phyloP scores from a whole-genome alignment of 2,888 invertebrate species.

The Lydus trimaculatus region DNA sequence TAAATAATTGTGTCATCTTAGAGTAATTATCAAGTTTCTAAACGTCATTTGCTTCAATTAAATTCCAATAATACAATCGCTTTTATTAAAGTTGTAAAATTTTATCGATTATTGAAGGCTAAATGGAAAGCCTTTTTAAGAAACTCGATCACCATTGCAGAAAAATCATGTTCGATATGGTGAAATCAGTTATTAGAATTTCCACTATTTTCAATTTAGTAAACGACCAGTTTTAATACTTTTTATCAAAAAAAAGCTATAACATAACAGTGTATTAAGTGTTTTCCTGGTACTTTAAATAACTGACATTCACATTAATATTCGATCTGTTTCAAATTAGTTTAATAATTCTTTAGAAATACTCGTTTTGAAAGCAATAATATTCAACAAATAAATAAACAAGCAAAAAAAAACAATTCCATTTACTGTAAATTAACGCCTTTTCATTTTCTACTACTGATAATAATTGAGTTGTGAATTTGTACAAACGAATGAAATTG shows the following conservation, averaged over 20 bases:
- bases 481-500: neutral
- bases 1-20: too few relatives aligned
- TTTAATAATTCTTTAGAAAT: neutral
- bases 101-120: neutral
- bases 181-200: slow-evolving; percentile 2
- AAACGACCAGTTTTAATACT: too few relatives aligned
- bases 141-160: neutral
- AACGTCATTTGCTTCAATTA: neutral
- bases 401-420: neutral
- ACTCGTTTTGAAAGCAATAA: too few relatives aligned
- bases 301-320: neutral
- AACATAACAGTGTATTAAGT: neutral
- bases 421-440: neutral
- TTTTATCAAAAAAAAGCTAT: neutral
- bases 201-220: neutral
- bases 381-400: too few relatives aligned
- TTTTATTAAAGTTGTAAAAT: neutral
- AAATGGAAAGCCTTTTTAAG: neutral
- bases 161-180: neutral
- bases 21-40: neutral
- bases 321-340: neutral
- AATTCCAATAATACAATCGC: neutral
- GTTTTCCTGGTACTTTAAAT: neutral
- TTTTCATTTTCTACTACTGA: neutral
- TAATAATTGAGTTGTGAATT: neutral